Conservation (phyloP, 2,113 vertebrate species). For the Dromaius novaehollandiae region DNA sequence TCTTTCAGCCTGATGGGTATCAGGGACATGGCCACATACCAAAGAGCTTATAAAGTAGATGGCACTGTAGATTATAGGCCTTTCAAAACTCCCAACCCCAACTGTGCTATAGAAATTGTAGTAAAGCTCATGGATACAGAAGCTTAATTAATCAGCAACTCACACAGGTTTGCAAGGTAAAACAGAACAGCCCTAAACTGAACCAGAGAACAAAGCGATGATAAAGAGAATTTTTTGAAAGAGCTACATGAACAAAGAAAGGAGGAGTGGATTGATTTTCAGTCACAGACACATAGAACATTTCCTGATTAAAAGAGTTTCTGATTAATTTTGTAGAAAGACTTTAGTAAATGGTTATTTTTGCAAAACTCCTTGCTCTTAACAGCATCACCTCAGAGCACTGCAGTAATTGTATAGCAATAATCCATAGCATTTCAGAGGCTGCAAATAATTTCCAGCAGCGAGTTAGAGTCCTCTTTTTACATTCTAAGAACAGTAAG, state of each 20-base stretch:
- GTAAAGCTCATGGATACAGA: not conserved
- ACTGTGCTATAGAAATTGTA: not conserved
- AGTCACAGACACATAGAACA: not conserved
- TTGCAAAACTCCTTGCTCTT: not conserved
- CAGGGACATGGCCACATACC: not conserved
- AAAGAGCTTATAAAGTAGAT: not conserved
- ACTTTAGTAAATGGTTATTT: not conserved
- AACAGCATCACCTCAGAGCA: not conserved
- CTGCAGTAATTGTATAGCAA: slow-evolving; percentile 36
- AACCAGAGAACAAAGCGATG: not conserved
- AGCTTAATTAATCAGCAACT: not conserved
- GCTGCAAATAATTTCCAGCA: slow-evolving; percentile 9
- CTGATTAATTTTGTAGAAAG: not conserved
- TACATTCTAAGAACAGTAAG: slow-evolving; percentile 4
- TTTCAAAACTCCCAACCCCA: not conserved
- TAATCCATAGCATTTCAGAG: not conserved
- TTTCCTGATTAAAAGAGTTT: not conserved
- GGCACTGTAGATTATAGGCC: not conserved
- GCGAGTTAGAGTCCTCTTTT: not conserved
- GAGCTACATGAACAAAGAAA: not conserved
- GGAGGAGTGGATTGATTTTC: not conserved
- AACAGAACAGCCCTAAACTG: not conserved
- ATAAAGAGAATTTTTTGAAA: not conserved
- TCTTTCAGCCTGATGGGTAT: not conserved
- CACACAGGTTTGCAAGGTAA: not conserved